Evolutionary conservation across 2,797 vertebrate species (phyloP).

Genomic region (Neosilurus mollespiculum): DNA sequence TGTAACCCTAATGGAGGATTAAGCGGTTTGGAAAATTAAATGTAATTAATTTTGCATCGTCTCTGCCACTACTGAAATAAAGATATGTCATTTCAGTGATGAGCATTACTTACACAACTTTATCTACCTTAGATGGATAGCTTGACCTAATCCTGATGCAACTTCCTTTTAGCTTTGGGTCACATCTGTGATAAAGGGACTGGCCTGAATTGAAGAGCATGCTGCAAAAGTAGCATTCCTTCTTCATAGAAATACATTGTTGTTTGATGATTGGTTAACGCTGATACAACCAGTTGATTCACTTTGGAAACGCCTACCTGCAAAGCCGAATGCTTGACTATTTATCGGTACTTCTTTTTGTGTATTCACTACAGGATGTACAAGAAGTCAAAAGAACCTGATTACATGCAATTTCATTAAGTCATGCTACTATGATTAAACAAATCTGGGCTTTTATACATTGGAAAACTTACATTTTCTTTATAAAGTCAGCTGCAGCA

Average conservation of each 20-base stretch:
- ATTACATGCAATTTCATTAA: constrained; percentile 24
- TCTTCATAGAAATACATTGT: background rate
- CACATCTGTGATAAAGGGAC: background rate
- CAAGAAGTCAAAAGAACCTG: constrained; percentile 22
- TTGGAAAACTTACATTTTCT: background rate
- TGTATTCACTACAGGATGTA: background rate
- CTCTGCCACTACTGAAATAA: background rate
- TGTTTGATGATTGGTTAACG: background rate
- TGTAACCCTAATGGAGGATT: no score
- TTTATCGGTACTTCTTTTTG: constrained; percentile 22
- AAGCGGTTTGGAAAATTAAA: background rate
- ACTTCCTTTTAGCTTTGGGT: background rate
- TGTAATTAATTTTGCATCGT: background rate
- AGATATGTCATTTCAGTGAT: background rate
- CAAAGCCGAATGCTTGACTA: constrained; percentile 26
- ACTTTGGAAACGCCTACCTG: constrained; percentile 15
- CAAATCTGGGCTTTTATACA: background rate
- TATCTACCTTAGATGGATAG: background rate
- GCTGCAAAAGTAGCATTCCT: background rate
- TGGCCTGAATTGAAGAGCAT: background rate
- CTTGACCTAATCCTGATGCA: background rate
- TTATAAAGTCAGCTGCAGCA: background rate
- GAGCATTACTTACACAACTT: background rate
- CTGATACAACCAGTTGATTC: background rate
- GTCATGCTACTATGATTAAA: constrained; percentile 28